Conservation (phyloP, 2,113 vertebrate species). For the Turnix velox region DNA sequence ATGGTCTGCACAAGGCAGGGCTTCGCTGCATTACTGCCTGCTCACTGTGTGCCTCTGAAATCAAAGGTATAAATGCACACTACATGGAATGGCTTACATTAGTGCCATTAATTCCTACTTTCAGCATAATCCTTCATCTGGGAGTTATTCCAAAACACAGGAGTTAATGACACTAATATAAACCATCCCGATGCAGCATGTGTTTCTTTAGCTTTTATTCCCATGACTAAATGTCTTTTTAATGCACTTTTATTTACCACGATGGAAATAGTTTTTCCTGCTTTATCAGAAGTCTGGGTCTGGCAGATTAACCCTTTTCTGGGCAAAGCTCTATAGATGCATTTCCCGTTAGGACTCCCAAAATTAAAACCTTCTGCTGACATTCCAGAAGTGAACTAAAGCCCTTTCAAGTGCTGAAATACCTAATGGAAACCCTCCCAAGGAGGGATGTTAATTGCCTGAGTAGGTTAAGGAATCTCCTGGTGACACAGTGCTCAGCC, state of each 20-base stretch:
- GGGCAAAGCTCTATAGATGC: not conserved
- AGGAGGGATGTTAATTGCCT: not conserved
- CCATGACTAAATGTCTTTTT: conserved; percentile 73
- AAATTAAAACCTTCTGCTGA: conserved; percentile 38
- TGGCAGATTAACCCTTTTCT: conserved; percentile 45
- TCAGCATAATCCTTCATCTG: conserved; percentile 75
- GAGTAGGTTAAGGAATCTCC: not conserved
- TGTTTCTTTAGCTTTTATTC: conserved; percentile 72
- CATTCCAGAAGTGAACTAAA: conserved; percentile 13
- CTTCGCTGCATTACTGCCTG: not conserved
- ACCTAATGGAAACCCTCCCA: not conserved
- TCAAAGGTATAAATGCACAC: conserved; percentile 26
- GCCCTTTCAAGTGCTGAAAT: conserved; percentile 17
- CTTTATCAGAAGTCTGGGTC: conserved; percentile 32
- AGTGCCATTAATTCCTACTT: conserved; percentile 72
- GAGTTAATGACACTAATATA: conserved; percentile 72
- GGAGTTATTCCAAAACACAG: conserved; percentile 75
- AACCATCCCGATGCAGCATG: conserved; percentile 65
- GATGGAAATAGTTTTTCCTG: conserved; percentile 59
- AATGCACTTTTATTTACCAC: conserved; percentile 66
- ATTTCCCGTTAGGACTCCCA: not conserved
- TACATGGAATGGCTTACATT: conserved; percentile 64
- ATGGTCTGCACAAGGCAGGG: not conserved
- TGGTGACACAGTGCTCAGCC: not conserved
- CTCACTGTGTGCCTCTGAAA: conserved; percentile 31